phyloP scores from a whole-genome alignment of 2,113 vertebrate genomes.

The Asarcornis scutulata region DNA sequence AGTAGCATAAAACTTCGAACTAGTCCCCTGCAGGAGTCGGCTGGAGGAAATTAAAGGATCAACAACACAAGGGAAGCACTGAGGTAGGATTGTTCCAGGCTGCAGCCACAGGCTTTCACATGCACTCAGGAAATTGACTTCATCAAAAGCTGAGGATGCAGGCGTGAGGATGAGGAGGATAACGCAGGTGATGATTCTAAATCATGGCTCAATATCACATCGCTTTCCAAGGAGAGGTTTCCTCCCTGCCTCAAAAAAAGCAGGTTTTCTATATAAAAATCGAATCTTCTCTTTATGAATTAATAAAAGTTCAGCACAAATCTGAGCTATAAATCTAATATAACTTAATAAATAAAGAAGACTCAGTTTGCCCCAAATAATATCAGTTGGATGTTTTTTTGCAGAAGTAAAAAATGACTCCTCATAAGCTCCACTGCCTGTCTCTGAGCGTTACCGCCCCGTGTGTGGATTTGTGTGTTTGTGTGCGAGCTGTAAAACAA shows the following conservation, averaged over 20 bases:
- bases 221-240: neutral
- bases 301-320: neutral
- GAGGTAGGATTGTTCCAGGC: slow-evolving; percentile 75
- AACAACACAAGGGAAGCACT: slow-evolving; percentile 73
- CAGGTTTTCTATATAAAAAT: neutral
- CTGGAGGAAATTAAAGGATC: slow-evolving; percentile 85
- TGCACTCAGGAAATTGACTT: slow-evolving; percentile 78
- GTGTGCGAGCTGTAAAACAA: neutral
- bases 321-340: slow-evolving; percentile 4
- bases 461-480: neutral
- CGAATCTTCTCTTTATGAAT: neutral
- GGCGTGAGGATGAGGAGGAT: slow-evolving; percentile 62
- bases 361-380: neutral
- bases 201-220: slow-evolving; percentile 35
- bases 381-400: neutral
- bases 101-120: slow-evolving; percentile 66
- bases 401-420: neutral
- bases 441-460: neutral
- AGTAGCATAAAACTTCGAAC: slow-evolving; percentile 60
- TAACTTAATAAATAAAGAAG: neutral
- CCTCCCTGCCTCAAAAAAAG: neutral
- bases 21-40: slow-evolving; percentile 72
- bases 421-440: neutral
- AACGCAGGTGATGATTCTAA: slow-evolving; percentile 68
- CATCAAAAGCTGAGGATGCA: slow-evolving; percentile 68